Base-by-base conservation (phyloP, 2,113 vertebrate species). In the Zingel zingel region DNA sequence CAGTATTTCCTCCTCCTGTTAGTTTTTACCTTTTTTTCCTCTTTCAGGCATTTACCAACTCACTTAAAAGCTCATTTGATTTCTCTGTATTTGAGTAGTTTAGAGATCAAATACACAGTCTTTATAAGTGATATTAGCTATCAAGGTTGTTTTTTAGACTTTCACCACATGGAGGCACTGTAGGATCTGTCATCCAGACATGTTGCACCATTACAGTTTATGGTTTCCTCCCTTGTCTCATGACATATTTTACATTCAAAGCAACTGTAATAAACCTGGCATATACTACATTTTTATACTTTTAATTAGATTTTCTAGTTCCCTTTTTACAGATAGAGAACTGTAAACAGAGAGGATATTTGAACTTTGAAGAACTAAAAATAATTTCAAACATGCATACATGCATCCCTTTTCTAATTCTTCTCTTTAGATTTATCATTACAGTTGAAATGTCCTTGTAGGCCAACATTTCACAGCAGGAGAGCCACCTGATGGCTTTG, bases 151-250 rank as follows among this genome's bases (percentile, higher is more conserved):
- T 57, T 81, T 84, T 64, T 43, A 1, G 23, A 15, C 21, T 57
- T 71, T 71, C 50, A 74, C 92, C 93, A 93, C 92, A 86, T 23
- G 84, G 83, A 50, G 93, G 87, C 81, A 68, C 83, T 90, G 79
- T 81, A 70, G 84, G 82, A 81, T 70, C 59, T 77, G 12, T 47
- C 39, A 66, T 83, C 3, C 15, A 16, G 33, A 33, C 23, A 39
- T 58, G 56, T 51, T 76, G 39, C 30, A 30, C 12, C 68, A 19
- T 15, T n/a, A 30, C 21, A 51, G 50, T 77, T 85, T 21, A 27
- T 54, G 14, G 8, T 9, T 33, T 73, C 9, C 8, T 50, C 8
- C 21, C 30, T 45, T 16, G 4, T 23, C n/a, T 57, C 5, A 25
- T 53, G 2, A 21, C 0, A 51, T 14, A 63, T 33, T 79, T 74